Percentiles rank a stretch among this genome's conserved stretches.
Conservation (phyloP, 2,888 invertebrate genomes). For the Lepidochitona cinerea region DNA sequence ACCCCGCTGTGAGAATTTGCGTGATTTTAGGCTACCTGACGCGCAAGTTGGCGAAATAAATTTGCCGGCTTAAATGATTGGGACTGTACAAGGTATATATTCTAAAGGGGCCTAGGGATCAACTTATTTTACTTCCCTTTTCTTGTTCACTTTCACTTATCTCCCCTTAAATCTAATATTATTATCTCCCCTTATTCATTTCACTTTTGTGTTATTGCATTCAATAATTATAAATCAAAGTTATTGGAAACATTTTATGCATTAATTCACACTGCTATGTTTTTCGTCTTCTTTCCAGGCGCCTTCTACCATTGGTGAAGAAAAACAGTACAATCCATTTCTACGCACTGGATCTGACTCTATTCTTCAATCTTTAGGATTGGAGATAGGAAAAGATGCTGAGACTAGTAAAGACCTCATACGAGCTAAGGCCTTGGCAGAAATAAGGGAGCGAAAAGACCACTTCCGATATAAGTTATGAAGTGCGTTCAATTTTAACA, state of each 20-base stretch:
- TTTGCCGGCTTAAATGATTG: too few relatives aligned
- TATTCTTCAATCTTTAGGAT: constrained; percentile 43
- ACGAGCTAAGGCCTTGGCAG: constrained; percentile 44
- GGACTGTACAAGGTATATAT: too few relatives aligned
- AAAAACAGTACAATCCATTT: constrained; percentile 63
- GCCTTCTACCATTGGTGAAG: constrained; percentile 61
- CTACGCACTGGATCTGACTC: constrained; percentile 50
- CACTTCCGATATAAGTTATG: constrained; percentile 54
- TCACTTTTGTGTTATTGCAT: too few relatives aligned
- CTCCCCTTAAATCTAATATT: too few relatives aligned
- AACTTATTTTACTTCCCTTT: too few relatives aligned
- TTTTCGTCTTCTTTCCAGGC: constrained; percentile 42
- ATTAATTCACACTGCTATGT: neutral
- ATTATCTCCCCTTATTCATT: too few relatives aligned
- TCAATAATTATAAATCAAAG: neutral
- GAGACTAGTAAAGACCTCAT: constrained; percentile 39
- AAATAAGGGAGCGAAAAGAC: constrained; percentile 57
- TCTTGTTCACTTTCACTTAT: too few relatives aligned
- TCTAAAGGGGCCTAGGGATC: too few relatives aligned
- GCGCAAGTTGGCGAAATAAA: too few relatives aligned
- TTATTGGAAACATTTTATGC: neutral
- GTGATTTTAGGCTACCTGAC: too few relatives aligned
- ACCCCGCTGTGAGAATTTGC: too few relatives aligned
- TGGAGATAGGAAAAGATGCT: constrained; percentile 26
- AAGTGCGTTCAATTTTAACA: too few relatives aligned